Percentiles rank a stretch among this genome's conserved stretches.
Evolutionary conservation across 1,140 invertebrate genomes (phyloP).

Genomic region (Tenebrio molitor): DNA sequence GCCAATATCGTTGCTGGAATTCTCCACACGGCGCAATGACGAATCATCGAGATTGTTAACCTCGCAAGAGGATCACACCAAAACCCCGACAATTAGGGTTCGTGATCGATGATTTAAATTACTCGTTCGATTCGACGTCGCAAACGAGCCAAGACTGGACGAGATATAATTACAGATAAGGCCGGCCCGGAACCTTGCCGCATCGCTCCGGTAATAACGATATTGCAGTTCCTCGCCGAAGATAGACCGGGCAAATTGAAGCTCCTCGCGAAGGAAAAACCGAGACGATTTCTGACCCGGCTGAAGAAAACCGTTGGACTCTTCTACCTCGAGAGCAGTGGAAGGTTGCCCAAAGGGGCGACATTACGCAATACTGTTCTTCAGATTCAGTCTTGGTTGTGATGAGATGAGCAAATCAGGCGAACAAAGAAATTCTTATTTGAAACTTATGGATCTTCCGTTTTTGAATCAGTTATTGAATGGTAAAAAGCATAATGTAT

Average conservation of each 20-base stretch:
- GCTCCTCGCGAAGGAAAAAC: too few species aligned
- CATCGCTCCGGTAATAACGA: conserved; percentile 5
- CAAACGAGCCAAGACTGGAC: conserved; percentile 30
- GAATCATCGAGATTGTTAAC: conserved; percentile 46
- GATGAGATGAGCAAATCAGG: too few species aligned
- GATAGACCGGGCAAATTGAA: conserved; percentile 15
- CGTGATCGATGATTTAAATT: conserved; percentile 40
- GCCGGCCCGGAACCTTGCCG: conserved; percentile 38
- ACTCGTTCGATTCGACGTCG: conserved; percentile 26
- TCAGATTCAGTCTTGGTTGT: too few species aligned
- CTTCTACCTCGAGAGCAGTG: too few species aligned
- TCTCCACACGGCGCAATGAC: conserved; percentile 44
- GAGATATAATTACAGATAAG: conserved; percentile 50
- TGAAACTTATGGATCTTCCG: too few species aligned
- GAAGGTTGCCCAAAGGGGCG: too few species aligned
- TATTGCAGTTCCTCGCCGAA: conserved; percentile 13
- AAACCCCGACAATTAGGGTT: conserved; percentile 28
- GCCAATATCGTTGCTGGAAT: conserved; percentile 49
- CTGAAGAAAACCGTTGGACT: too few species aligned
- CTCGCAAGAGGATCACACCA: conserved; percentile 23
- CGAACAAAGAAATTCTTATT: too few species aligned
- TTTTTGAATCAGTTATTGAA: too few species aligned
- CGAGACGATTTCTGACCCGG: too few species aligned
- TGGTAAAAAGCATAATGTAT: too few species aligned
- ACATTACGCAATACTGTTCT: too few species aligned